Evolutionary conservation across 1,140 invertebrate species (phyloP), one percentile per base, ranked within the genome.

Genomic region (Macrobrachium nipponense): DNA sequence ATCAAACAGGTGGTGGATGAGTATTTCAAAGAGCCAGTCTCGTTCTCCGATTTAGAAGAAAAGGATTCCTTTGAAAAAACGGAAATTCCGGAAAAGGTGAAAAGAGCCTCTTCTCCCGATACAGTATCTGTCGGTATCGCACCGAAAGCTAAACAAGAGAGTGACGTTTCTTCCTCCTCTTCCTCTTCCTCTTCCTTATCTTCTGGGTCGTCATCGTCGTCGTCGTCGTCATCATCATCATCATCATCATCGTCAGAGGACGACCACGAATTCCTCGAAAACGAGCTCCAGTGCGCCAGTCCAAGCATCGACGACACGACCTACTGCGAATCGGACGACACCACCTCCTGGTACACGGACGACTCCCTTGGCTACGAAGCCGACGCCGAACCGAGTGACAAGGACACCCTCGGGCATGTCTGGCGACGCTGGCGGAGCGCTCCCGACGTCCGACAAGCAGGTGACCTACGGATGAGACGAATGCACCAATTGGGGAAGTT

Each of bases 1-100:
- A 70, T 87, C 18, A 76, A 84, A 44, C 81, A 80, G 80, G 88
- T 89, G 64, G 88, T 89, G 70, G 86, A 83, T 15, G 88, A 89
- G 82, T 89, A 89, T 79, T 89, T 89, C 72, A 66, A 70, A 72
- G 82, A 87, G 14, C 85, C 85, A 59, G 20, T 70, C 2, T 68
- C 83, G 5, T 58, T 79, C 17, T 73, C 85, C 5, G 87, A 88
- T 27, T 59, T 43, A 7, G 76, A 85, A 18, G 80, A 70, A n/a
- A 73, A 84, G 36, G 36, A 43, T 5, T n/a, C 68, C n/a, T 68
- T 75, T 10, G 59, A 17, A 17, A 73, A 43, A 11, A 18, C 23
- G 7, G 20, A 36, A 10, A 11, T 59, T 12, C 78, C 78, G 12
- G 59, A 20, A 10, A 18, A 15, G 27, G 59, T 51, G 51, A 36